Conservation (phyloP, 2,888 invertebrate species). For the Pseudeuparius sepicola region DNA sequence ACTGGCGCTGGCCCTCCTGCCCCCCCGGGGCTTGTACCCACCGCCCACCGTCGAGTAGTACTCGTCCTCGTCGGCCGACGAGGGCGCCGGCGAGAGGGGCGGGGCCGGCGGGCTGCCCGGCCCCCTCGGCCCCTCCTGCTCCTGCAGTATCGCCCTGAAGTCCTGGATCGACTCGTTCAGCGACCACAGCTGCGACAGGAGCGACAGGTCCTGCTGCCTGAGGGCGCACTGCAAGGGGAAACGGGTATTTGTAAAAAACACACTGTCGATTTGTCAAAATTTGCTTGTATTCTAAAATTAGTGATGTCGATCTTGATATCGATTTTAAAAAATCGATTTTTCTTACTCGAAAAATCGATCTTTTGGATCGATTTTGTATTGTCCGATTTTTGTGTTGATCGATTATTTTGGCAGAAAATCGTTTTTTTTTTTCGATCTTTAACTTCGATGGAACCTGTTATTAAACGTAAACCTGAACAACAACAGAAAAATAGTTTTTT, state of each 20-base stretch:
- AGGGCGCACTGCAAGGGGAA: conserved; percentile 66
- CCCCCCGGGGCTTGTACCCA: conserved; percentile 34
- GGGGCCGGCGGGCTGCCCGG: conserved; percentile 45
- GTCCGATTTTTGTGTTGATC: too few relatives aligned
- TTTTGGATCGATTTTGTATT: too few relatives aligned
- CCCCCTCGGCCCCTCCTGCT: conserved; percentile 39
- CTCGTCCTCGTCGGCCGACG: conserved; percentile 39
- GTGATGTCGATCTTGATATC: too few relatives aligned
- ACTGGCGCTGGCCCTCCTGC: conserved; percentile 24
- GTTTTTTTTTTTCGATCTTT: too few relatives aligned
- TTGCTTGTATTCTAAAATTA: too few relatives aligned
- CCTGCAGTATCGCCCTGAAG: conserved; percentile 61
- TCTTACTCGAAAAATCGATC: too few relatives aligned
- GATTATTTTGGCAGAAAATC: too few relatives aligned
- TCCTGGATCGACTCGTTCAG: conserved; percentile 88
- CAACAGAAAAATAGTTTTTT: too few relatives aligned
- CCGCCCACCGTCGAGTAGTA: conserved; percentile 33
- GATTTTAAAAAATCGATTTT: too few relatives aligned
- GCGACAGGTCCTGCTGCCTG: conserved; percentile 78
- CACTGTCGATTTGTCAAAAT: too few relatives aligned
- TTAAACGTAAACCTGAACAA: too few relatives aligned
- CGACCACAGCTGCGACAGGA: conserved; percentile 85
- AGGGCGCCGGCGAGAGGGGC: conserved; percentile 44
- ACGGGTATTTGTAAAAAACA: conserved; percentile 6
- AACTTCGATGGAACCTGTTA: too few relatives aligned